These are phyloP conservation scores for Tenualosa ilisha DNA, from an alignment of 2,797 vertebrate genomes.

Conservation along the genomic window DNA sequence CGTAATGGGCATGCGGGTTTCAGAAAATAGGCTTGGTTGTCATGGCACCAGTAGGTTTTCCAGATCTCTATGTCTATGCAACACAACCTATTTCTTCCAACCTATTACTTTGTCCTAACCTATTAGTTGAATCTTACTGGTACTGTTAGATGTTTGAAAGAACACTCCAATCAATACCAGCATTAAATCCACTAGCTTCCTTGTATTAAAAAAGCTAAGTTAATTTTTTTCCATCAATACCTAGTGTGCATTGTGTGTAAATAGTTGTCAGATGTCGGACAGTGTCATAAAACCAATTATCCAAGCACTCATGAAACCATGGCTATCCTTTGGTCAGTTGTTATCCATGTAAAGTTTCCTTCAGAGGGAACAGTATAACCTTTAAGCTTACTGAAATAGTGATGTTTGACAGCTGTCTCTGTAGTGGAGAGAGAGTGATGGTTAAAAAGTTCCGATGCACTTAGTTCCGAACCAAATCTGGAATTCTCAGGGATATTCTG, in stretches of 20 bases:
- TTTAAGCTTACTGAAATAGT: background rate
- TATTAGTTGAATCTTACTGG: background rate
- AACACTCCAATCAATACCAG: background rate
- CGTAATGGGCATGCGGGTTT: background rate
- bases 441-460: conserved; percentile 61
- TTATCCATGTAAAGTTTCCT: background rate
- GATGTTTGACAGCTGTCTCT: background rate
- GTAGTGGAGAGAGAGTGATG: conserved; percentile 26
- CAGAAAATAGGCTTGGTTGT: background rate
- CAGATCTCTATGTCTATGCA: background rate
- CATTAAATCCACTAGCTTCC: background rate
- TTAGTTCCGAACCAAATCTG: conserved; percentile 75
- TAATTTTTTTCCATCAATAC: background rate
- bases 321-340: background rate
- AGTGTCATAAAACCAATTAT: background rate
- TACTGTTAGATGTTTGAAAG: background rate
- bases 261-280: background rate
- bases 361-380: background rate
- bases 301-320: background rate
- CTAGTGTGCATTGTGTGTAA: background rate
- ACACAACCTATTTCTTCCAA: background rate
- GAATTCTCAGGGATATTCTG: conserved; percentile 74
- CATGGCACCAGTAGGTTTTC: background rate
- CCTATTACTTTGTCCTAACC: background rate
- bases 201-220: background rate